A percentile compares a stretch with the other conserved stretches of the same genome.
Evolutionary conservation across 1,140 invertebrate genomes (phyloP).

Genomic region (Amphibalanus amphitrite): DNA sequence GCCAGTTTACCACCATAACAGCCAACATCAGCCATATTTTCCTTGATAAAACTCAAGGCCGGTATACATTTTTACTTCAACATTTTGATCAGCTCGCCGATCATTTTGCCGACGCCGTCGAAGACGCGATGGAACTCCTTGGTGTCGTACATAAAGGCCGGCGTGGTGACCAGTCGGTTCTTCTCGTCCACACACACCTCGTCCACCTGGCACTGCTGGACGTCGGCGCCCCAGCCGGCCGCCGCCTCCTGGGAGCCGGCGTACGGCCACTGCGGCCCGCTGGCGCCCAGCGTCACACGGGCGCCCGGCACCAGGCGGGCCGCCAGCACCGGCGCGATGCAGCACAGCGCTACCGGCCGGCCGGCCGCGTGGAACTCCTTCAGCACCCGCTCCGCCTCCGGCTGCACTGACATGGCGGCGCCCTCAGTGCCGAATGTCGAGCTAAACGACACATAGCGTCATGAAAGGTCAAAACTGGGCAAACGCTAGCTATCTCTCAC

Average conservation of each 20-base stretch:
- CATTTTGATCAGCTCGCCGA: slow-evolving; percentile 26
- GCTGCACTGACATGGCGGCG: slow-evolving; percentile 31
- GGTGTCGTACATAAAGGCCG: slow-evolving; percentile 39
- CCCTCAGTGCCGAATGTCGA: slow-evolving; percentile 39
- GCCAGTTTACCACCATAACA: no score
- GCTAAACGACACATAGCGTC: no score
- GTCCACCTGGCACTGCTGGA: slow-evolving; percentile 26
- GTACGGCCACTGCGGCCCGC: slow-evolving; percentile 33
- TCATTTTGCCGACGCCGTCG: slow-evolving; percentile 38
- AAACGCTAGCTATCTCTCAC: no score
- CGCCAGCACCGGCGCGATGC: slow-evolving; percentile 39
- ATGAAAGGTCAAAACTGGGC: no score
- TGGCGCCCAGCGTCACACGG: slow-evolving; percentile 16
- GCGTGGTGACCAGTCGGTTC: slow-evolving; percentile 37
- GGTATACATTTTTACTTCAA: no score
- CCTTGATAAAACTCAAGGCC: no score
- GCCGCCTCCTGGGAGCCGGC: slow-evolving; percentile 34
- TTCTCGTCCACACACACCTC: slow-evolving; percentile 32
- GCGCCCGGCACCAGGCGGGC: slow-evolving; percentile 27
- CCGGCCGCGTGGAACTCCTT: slow-evolving; percentile 34
- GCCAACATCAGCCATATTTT: no score
- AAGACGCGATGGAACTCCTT: slow-evolving; percentile 27
- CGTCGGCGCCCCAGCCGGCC: slow-evolving; percentile 32
- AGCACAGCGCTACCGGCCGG: slow-evolving; percentile 40
- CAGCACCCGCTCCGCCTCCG: slow-evolving; percentile 33